phyloP scores from a whole-genome alignment of 2,797 vertebrate species.

The Amniataba percoides region DNA sequence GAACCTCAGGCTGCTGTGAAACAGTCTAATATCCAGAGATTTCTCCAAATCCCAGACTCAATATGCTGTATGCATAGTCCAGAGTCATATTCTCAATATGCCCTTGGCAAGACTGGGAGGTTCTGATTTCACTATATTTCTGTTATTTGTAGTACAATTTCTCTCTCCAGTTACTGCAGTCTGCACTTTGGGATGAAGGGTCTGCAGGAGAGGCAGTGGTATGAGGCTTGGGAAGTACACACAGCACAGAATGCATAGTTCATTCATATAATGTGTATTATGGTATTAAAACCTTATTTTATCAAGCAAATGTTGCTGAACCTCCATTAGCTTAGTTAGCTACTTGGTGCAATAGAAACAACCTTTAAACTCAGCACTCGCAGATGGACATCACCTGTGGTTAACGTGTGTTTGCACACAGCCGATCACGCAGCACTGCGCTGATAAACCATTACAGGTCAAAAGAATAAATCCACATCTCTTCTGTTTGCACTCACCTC shows the following conservation, averaged over 20 bases:
- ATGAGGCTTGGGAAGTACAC: not conserved
- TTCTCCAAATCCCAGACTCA: conserved; percentile 63
- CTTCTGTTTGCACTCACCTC: not conserved
- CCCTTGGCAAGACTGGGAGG: conserved; percentile 38
- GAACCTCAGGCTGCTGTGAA: conserved; percentile 34
- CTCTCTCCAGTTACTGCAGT: not conserved
- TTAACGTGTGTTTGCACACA: not conserved
- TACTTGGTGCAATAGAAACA: not conserved
- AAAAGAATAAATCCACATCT: conserved; percentile 1
- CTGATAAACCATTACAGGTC: not conserved
- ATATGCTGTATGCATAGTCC: conserved; percentile 52
- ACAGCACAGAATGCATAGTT: not conserved
- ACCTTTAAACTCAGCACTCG: not conserved
- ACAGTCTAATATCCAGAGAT: conserved; percentile 55
- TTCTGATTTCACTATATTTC: conserved; percentile 19
- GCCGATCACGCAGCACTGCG: not conserved
- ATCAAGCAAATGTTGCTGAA: not conserved
- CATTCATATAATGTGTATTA: not conserved
- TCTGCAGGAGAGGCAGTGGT: not conserved
- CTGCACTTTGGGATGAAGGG: conserved; percentile 5
- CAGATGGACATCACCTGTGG: not conserved
- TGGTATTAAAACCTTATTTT: not conserved
- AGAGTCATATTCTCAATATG: conserved; percentile 36
- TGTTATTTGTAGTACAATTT: conserved; percentile 26
- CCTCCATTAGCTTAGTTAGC: too few relatives aligned